These are phyloP conservation scores for Atrichornis clamosus DNA, from an alignment of 2,113 vertebrate species.

Conservation along the genomic window DNA sequence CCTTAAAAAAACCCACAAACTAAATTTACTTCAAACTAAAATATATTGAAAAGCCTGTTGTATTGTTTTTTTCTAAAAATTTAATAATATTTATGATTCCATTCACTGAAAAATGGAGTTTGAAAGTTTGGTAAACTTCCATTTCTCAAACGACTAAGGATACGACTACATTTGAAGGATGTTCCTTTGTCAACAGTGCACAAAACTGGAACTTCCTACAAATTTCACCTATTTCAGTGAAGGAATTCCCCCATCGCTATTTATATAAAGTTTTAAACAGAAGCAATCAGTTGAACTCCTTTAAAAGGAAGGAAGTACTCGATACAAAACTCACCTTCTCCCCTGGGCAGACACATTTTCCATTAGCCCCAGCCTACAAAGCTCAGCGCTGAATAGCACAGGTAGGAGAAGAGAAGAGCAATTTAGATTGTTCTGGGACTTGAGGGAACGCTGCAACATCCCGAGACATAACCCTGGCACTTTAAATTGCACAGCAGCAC, in stretches of 20 bases:
- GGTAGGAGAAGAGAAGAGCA: not conserved
- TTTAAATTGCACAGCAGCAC: not conserved
- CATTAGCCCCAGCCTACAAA: not conserved
- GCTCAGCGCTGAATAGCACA: not conserved
- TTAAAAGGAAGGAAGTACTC: not conserved
- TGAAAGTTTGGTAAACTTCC: not conserved
- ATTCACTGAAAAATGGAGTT: not conserved
- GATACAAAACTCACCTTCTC: not conserved
- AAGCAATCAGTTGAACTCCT: not conserved
- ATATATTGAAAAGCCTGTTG: accelerated
- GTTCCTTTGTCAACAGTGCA: not conserved
- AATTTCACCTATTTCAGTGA: not conserved
- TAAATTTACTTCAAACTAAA: not conserved
- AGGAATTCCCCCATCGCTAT: not conserved
- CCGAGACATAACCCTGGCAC: not conserved
- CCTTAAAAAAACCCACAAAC: not conserved
- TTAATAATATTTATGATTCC: not conserved
- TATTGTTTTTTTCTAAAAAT: not conserved
- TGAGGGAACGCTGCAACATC: not conserved
- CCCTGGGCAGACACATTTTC: not conserved
- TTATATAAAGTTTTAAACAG: not conserved
- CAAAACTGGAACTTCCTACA: not conserved
- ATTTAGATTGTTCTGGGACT: not conserved
- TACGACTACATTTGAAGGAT: accelerated
- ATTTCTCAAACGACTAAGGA: not conserved